Evolutionary conservation across 92 coral and sea anemone species (phyloP).

Genomic region (Palythoa grandiflora): DNA sequence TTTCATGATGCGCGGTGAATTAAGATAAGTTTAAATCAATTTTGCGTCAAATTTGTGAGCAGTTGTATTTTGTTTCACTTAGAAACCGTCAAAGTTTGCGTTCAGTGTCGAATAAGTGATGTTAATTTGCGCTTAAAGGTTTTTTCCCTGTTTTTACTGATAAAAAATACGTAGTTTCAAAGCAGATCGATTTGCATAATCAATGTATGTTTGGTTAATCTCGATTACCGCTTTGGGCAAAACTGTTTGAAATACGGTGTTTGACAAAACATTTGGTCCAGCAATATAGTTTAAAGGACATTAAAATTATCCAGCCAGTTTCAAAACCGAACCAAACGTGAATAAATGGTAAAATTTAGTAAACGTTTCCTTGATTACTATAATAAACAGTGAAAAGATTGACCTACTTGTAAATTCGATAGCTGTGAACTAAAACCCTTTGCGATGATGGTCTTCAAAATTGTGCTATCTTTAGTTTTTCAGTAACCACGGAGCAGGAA

Average conservation of each 20-base stretch:
- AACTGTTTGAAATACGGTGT: background rate
- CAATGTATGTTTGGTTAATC: background rate
- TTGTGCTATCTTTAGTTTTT: background rate
- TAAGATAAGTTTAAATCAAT: too few species aligned
- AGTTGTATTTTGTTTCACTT: background rate
- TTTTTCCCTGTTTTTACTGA: background rate
- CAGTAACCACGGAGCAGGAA: background rate
- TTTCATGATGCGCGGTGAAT: background rate
- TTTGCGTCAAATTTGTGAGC: too few species aligned
- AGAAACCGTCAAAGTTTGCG: background rate
- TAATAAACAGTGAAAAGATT: background rate
- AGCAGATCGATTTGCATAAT: slow-evolving; percentile 8
- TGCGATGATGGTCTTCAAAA: background rate
- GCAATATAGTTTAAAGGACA: background rate
- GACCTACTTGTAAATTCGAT: slow-evolving; percentile 29
- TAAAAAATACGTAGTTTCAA: background rate
- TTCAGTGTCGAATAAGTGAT: background rate
- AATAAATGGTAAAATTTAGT: background rate
- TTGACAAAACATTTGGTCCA: background rate
- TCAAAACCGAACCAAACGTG: background rate
- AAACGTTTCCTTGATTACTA: background rate
- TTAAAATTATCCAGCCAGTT: background rate
- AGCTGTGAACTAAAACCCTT: background rate
- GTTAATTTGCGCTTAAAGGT: background rate
- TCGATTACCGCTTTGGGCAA: slow-evolving; percentile 25